Percentiles rank a stretch among this genome's conserved stretches.
These are phyloP conservation scores for Diphyllodes magnificus DNA, from an alignment of 2,113 vertebrate genomes.

Conservation along the genomic window DNA sequence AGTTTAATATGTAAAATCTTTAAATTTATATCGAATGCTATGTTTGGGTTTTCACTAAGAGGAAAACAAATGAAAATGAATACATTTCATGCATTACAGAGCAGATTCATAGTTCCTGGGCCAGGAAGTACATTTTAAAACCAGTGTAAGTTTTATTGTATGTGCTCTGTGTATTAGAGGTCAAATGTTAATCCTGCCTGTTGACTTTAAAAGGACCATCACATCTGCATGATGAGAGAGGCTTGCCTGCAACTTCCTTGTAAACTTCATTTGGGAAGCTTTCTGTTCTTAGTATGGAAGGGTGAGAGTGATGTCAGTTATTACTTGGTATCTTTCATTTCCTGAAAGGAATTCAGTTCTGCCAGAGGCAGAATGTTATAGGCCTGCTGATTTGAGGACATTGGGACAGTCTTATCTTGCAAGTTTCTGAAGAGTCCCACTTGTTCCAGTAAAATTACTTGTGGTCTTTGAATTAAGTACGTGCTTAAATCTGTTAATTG, in stretches of 20 bases:
- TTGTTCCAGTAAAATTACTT: background rate
- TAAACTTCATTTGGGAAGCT: background rate
- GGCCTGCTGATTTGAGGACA: background rate
- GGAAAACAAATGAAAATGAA: background rate
- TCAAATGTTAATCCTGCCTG: background rate
- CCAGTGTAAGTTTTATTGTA: background rate
- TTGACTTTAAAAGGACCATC: background rate
- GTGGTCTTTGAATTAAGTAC: background rate
- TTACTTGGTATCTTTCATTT: background rate
- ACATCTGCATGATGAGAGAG: background rate
- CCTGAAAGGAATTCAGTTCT: background rate
- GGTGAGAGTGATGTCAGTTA: background rate
- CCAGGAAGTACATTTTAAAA: background rate
- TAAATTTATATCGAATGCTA: background rate
- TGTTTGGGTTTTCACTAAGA: background rate
- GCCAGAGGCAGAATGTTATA: background rate
- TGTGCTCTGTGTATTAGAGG: background rate
- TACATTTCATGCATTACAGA: slow-evolving; percentile 28
- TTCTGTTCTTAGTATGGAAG: background rate
- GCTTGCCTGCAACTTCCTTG: background rate
- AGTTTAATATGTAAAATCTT: slow-evolving; percentile 27
- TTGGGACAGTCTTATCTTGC: background rate
- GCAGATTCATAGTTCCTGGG: background rate
- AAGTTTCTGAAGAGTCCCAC: background rate
- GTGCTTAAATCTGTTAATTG: background rate